These are phyloP conservation scores for Sarcophaga peregrina DNA, from an alignment of 1,140 invertebrate genomes.

Conservation along the genomic window DNA sequence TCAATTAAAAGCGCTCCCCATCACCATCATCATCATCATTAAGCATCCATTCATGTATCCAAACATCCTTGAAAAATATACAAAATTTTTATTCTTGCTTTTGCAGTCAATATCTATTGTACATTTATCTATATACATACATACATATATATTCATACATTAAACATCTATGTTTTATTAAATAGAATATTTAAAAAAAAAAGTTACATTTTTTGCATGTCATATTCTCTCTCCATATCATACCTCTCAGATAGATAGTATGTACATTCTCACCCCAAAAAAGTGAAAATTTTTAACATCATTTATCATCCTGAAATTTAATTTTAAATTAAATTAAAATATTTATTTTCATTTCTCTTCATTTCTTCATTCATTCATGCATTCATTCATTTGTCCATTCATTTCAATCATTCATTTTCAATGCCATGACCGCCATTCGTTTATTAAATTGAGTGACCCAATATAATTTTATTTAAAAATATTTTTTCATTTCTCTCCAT, in stretches of 20 bases:
- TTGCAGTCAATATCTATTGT: conserved; percentile 29
- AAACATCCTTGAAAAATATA: conserved; percentile 42
- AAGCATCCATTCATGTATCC: conserved; percentile 35
- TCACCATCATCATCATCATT: too few relatives aligned
- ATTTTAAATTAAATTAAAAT: conserved; percentile 11
- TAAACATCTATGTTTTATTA: not conserved
- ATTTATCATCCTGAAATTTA: conserved; percentile 13
- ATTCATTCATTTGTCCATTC: too few relatives aligned
- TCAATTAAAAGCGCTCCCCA: too few relatives aligned
- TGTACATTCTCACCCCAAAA: not conserved
- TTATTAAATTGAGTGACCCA: not conserved
- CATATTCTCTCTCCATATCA: not conserved
- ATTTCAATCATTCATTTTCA: not conserved
- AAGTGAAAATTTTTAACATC: too few relatives aligned
- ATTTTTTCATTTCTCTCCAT: not conserved
- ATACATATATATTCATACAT: not conserved
- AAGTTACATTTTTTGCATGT: not conserved
- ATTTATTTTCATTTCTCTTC: not conserved
- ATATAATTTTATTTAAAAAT: not conserved
- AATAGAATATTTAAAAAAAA: not conserved
- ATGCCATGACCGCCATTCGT: not conserved
- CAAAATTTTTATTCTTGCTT: conserved; percentile 42
- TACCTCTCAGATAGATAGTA: not conserved
- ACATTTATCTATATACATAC: conserved; percentile 27
- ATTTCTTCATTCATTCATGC: too few relatives aligned